A percentile compares a stretch with the other conserved stretches of the same genome.
These are phyloP conservation scores for Dynastes hyllus DNA, from an alignment of 2,888 invertebrate species.

Conservation along the genomic window DNA sequence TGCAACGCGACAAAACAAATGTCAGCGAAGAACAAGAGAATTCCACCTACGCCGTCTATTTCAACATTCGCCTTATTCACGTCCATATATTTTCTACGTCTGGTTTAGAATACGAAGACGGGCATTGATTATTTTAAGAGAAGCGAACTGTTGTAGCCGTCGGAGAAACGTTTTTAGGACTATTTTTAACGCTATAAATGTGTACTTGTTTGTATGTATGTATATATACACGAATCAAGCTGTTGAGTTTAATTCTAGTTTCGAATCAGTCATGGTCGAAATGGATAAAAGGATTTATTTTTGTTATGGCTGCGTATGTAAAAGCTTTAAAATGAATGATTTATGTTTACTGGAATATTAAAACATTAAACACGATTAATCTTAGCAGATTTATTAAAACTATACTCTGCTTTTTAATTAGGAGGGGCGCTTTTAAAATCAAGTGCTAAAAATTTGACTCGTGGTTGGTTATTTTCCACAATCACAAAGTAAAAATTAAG, in stretches of 20 bases:
- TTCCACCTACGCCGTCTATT: slow-evolving; percentile 38
- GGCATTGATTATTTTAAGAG: background rate
- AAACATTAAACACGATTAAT: too few species aligned
- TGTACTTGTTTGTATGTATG: background rate
- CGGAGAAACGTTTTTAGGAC: background rate
- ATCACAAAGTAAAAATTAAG: too few species aligned
- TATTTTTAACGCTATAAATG: slow-evolving; percentile 25
- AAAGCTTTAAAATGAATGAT: too few species aligned
- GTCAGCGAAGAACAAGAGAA: slow-evolving; percentile 42
- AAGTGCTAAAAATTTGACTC: too few species aligned
- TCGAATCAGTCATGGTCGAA: background rate
- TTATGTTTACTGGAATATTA: too few species aligned
- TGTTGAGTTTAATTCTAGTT: slow-evolving; percentile 1
- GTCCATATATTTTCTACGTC: slow-evolving; percentile 1
- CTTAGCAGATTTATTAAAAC: too few species aligned
- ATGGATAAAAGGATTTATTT: slow-evolving; percentile 1
- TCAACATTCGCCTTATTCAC: slow-evolving; percentile 22
- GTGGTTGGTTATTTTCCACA: too few species aligned
- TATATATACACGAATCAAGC: background rate
- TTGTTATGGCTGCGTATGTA: too few species aligned
- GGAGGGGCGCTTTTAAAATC: too few species aligned
- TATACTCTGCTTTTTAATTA: too few species aligned
- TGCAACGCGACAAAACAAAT: slow-evolving; percentile 36
- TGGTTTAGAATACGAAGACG: slow-evolving; percentile 3
- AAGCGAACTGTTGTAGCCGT: background rate